Evolutionary conservation across 2,888 invertebrate species (phyloP), one percentile per base, ranked within the genome.

Genomic region (Pteria penguin): DNA sequence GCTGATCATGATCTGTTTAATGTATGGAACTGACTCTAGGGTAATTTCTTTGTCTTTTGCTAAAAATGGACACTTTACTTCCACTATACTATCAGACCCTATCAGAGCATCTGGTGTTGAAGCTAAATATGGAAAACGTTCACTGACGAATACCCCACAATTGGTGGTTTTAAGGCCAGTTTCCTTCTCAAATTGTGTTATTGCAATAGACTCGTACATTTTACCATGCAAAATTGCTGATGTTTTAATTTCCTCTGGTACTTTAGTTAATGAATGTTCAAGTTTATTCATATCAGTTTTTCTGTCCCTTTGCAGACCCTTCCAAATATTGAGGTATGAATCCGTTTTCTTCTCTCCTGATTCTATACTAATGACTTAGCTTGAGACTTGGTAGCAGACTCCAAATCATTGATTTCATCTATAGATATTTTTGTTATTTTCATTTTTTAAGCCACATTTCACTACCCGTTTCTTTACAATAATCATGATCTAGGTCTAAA

Each of bases 321-420:
- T n/a, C 80, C 79, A 73, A 79, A 81, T 24, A 60, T 76, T 32
- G 80, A 81, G 11, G 82, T 78, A 24, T 70, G 60, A 2, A 80
- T n/a, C 22, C 82, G 52, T 36, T 63, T 68, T 60, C 52, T 55
- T 29, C 79, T 63, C 54, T 79, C 75, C 31, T 75, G 72, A 32
- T 65, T 36, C 81, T 78, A 82, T n/a, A 29, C 57, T 26, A 31
- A 45, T 36, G 73, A 78, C 24, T 55, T 33, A 62, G 71, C 63
- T 33, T 83, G 81, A 22, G 71, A 70, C 22, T 22, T 68, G 27
- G 36, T n/a, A n/a, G n/a, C n/a, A n/a, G n/a, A n/a, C n/a, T n/a
- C n/a, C n/a, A n/a, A n/a, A n/a, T n/a, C n/a, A n/a, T n/a, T n/a
- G n/a, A n/a, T n/a, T n/a, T 8, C 5, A 11, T 26, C 66, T 58